A percentile compares a stretch with the other conserved stretches of the same genome.
Evolutionary conservation across 2,113 vertebrate genomes (phyloP).

Genomic region (Nannospalax galili): DNA sequence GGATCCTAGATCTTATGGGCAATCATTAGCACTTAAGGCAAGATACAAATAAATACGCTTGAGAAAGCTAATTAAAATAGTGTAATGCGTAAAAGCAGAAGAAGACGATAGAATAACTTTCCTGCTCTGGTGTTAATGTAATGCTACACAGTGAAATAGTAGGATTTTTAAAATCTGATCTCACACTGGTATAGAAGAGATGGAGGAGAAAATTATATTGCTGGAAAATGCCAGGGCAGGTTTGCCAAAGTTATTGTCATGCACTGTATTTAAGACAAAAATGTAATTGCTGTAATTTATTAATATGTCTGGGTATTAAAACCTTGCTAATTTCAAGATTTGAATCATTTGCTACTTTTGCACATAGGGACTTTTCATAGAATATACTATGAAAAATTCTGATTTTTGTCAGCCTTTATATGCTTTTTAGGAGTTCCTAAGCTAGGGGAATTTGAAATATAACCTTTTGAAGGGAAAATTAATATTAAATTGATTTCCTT

Average conservation of each 20-base stretch:
- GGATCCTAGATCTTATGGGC: conserved; percentile 22
- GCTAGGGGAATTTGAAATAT: neutral
- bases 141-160: conserved; percentile 26
- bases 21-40: neutral
- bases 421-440: conserved; percentile 36
- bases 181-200: conserved; percentile 53
- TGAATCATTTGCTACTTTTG: conserved; percentile 61
- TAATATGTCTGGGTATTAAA: conserved; percentile 68
- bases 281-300: conserved; percentile 68
- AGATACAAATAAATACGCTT: conserved; percentile 56
- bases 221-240: conserved; percentile 53
- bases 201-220: conserved; percentile 60
- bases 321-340: conserved; percentile 65
- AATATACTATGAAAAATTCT: conserved; percentile 44
- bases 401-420: conserved; percentile 44
- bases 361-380: conserved; percentile 38
- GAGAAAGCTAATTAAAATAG: conserved; percentile 57
- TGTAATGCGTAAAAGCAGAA: neutral
- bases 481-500: conserved; percentile 4
- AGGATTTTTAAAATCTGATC: conserved; percentile 44
- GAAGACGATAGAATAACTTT: conserved; percentile 7
- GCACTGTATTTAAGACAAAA: conserved; percentile 73
- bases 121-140: neutral
- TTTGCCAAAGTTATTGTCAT: conserved; percentile 59
- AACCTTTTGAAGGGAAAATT: neutral